phyloP scores from a whole-genome alignment of 2,113 vertebrate genomes.

The Neolamprologus falcicula region DNA sequence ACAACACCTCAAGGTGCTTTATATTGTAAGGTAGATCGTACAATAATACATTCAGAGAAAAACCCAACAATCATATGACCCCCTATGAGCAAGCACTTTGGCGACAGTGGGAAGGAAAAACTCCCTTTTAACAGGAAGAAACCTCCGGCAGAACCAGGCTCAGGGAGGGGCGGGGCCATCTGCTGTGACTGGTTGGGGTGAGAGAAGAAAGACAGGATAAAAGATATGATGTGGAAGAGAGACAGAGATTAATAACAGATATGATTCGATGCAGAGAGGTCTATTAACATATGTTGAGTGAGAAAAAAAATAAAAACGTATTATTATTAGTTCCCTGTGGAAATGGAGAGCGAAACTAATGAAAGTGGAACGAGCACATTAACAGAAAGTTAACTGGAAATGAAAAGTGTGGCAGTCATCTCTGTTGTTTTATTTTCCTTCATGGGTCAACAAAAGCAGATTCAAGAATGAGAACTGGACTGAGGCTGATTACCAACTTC shows the following conservation, averaged over 20 bases:
- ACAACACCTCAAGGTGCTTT: fast-evolving
- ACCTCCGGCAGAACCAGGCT: fast-evolving
- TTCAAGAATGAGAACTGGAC: not conserved
- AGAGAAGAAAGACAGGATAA: fast-evolving
- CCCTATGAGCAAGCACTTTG: not conserved
- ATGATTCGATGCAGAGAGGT: not conserved
- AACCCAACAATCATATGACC: not conserved
- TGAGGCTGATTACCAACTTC: not conserved
- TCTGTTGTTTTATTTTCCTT: not conserved
- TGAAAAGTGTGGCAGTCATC: not conserved
- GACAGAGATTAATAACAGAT: fast-evolving
- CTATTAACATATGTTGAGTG: fast-evolving
- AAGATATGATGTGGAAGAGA: not conserved
- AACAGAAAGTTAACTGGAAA: not conserved
- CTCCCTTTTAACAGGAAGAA: not conserved
- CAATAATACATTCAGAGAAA: fast-evolving
- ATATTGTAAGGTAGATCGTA: fast-evolving
- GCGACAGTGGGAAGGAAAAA: fast-evolving
- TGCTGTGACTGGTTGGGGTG: fast-evolving
- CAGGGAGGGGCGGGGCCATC: not conserved
- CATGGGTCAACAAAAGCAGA: not conserved
- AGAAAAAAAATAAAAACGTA: not conserved
- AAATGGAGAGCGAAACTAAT: not conserved
- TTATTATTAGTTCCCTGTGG: not conserved
- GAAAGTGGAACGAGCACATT: not conserved